Base-by-base conservation (phyloP, 2,113 vertebrate genomes). In the Nipponia nippon region DNA sequence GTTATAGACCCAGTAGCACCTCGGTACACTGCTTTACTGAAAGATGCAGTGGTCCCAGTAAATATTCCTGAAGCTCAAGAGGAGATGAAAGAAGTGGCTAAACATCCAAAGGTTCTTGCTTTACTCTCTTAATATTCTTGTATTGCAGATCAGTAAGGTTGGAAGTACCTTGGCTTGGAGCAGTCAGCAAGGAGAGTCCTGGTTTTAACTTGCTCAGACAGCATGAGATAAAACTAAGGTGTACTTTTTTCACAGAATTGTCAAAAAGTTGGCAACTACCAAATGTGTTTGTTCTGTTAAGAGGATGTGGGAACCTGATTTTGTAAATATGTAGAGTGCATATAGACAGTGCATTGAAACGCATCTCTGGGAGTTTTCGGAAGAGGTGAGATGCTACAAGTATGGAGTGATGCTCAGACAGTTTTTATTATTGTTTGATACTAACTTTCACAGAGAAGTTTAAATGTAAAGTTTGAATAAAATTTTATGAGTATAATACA, bases 1-100 rank as follows among this genome's bases (percentile, higher is more conserved):
- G 99, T 99, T 47, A 99, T 99, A 87, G 99, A 99, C 92, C 99
- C 99, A 0, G 98, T 99, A 82, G 99, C 99, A 66, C 99, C 99
- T 46, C 98, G 99, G 23, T 99, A 98, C 83, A 99, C 99, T 10
- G 99, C 99, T 23, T 97, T 99, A 87, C 98, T 99, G 93, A 98
- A 98, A 97, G 98, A 99, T 70, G 98, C 99, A 70, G 98, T 98
- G 52, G 94, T 99, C 58, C 98, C 98, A 11, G 99, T 99, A 89
- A 98, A 98, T 10, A 36, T 99, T 83, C 97, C 99, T 32, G 99
- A 98, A 78, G 99, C 99, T 50, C 95, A 94, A 82, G 99, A 99
- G 96, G 99, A 99, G 82, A 98, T 98, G 98, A 99, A 99, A 82
- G 99, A 99, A 97, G 99, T 99, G 22, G 98, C 99, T 95, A 99